Conservation (phyloP, 2,113 vertebrate genomes). For the Callaeas wilsoni region DNA sequence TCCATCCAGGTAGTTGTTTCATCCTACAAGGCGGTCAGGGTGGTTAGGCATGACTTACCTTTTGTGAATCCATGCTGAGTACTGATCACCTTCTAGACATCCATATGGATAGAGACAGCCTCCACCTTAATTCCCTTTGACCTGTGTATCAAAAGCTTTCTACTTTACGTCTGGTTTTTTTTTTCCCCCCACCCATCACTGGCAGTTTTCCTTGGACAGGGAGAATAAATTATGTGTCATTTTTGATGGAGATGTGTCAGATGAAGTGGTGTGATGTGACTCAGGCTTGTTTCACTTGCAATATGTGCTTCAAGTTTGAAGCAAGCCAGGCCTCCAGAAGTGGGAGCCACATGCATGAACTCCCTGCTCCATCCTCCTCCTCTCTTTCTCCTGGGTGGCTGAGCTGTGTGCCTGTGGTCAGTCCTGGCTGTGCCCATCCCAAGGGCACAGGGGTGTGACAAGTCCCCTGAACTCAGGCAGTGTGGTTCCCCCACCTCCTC, state of each 20-base stretch:
- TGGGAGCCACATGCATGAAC: neutral
- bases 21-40: neutral
- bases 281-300: neutral
- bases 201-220: neutral
- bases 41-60: neutral
- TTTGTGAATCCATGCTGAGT: neutral
- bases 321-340: neutral
- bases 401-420: accelerated
- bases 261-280: neutral
- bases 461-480: neutral
- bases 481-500: neutral
- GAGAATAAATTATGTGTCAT: neutral
- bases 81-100: neutral
- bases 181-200: neutral
- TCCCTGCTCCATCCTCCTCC: neutral
- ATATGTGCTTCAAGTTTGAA: neutral
- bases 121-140: neutral
- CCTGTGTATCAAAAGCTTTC: neutral
- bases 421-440: neutral
- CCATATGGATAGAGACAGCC: neutral
- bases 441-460: accelerated
- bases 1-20: neutral
- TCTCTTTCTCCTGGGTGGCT: neutral
- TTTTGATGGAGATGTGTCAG: neutral
- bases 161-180: neutral